Evolutionary conservation across 2,888 invertebrate species (phyloP).

Genomic region (Leucoma salicis): DNA sequence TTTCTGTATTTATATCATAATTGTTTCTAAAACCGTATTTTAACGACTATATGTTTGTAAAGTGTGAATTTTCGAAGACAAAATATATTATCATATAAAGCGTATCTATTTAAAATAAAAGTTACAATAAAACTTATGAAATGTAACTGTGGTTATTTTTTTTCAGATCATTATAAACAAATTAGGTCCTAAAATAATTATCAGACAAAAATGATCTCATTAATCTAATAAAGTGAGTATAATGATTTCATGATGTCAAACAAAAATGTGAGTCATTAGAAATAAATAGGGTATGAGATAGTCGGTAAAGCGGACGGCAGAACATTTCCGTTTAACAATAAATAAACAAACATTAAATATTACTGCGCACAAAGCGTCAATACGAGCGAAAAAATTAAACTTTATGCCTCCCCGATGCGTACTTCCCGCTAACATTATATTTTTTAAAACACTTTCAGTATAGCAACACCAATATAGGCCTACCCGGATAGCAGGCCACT

Average conservation of each 20-base stretch:
- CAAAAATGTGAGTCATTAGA: conserved; percentile 54
- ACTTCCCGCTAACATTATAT: conserved; percentile 68
- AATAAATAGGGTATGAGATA: conserved; percentile 16
- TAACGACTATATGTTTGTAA: no score
- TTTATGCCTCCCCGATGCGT: conserved; percentile 71
- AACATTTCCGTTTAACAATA: conserved; percentile 52
- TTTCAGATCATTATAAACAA: neutral
- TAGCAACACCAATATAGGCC: conserved; percentile 68
- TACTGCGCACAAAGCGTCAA: conserved; percentile 62
- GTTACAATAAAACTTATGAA: neutral
- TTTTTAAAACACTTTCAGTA: conserved; percentile 74
- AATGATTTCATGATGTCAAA: conserved; percentile 57
- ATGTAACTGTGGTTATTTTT: neutral
- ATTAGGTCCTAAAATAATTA: neutral
- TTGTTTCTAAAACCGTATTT: neutral
- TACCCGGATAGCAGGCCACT: conserved; percentile 52
- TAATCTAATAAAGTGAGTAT: conserved; percentile 20
- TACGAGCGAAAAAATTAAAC: conserved; percentile 68
- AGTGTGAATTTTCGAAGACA: no score
- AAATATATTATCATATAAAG: no score
- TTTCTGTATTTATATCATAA: conserved; percentile 4
- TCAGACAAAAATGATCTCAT: conserved; percentile 27
- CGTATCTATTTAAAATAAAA: no score
- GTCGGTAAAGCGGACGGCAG: conserved; percentile 27
- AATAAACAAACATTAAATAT: conserved; percentile 74